Conservation (phyloP, 2,888 invertebrate genomes). For the Rhogogaster chlorosoma region DNA sequence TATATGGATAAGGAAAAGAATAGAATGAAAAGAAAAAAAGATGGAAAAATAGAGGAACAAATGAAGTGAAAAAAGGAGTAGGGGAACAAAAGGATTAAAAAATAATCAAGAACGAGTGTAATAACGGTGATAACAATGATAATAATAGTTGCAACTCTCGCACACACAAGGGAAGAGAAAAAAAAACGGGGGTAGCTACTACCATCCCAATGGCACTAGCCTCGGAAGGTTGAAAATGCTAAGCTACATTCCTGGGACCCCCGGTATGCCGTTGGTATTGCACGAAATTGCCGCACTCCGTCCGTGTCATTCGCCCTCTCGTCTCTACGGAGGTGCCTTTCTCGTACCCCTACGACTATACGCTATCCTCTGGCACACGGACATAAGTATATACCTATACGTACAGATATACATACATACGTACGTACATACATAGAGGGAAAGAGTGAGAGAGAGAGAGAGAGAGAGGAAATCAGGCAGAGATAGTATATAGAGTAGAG, state of each 20-base stretch:
- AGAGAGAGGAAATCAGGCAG: not conserved
- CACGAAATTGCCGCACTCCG: slow-evolving; percentile 77
- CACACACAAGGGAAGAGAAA: not conserved
- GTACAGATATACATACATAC: not conserved
- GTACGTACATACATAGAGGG: not conserved
- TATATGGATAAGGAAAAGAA: slow-evolving; percentile 33
- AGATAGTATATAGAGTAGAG: not conserved
- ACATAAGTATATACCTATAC: not conserved
- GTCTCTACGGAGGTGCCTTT: slow-evolving; percentile 26
- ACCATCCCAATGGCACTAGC: slow-evolving; percentile 18
- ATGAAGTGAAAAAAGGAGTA: slow-evolving; percentile 48
- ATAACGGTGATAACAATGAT: slow-evolving; percentile 45
- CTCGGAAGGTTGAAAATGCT: slow-evolving; percentile 73
- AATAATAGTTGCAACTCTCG: slow-evolving; percentile 26
- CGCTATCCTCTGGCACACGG: not conserved
- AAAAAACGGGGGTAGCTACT: slow-evolving; percentile 5
- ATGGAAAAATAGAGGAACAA: slow-evolving; percentile 14
- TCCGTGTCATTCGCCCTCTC: slow-evolving; percentile 72
- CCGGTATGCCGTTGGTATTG: slow-evolving; percentile 76
- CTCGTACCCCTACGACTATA: not conserved
- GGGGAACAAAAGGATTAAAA: not conserved
- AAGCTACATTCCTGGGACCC: slow-evolving; percentile 75
- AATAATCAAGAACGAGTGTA: slow-evolving; percentile 24
- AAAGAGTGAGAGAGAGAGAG: not conserved
- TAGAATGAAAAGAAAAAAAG: slow-evolving; percentile 5